A percentile compares a stretch with the other conserved stretches of the same genome.
These are phyloP conservation scores for Podotricha telesiphe DNA, from an alignment of 2,888 invertebrate genomes.

Conservation along the genomic window DNA sequence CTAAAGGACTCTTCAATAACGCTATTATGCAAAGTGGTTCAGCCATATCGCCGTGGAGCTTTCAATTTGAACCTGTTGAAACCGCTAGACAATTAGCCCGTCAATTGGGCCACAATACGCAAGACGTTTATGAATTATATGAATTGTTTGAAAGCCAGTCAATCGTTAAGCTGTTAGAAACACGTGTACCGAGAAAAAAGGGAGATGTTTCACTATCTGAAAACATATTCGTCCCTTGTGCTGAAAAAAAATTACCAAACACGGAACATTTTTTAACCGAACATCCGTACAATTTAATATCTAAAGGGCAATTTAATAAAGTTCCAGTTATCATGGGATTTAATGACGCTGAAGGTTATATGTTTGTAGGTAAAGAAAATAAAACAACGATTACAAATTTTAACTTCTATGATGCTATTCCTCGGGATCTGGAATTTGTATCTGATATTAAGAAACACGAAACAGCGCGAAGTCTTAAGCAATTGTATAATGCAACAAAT, in stretches of 20 bases:
- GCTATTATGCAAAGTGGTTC: conserved; percentile 76
- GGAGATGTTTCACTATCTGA: conserved; percentile 71
- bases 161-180: conserved; percentile 55
- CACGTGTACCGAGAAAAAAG: conserved; percentile 63
- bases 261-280: conserved; percentile 62
- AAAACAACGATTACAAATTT: conserved; percentile 62
- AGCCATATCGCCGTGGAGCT: conserved; percentile 69
- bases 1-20: conserved; percentile 68
- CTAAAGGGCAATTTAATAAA: conserved; percentile 58
- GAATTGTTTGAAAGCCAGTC: conserved; percentile 57
- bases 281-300: conserved; percentile 63
- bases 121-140: conserved; percentile 62
- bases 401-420: conserved; percentile 61
- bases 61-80: conserved; percentile 68
- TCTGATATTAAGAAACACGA: conserved; percentile 52
- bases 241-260: conserved; percentile 58
- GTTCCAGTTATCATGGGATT: conserved; percentile 71
- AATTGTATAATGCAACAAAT: conserved; percentile 72
- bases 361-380: conserved; percentile 74
- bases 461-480: conserved; percentile 57
- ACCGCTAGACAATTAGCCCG: conserved; percentile 61
- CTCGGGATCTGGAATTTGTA: conserved; percentile 64
- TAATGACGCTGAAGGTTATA: conserved; percentile 70
- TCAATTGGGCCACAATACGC: conserved; percentile 58
- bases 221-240: conserved; percentile 73